A percentile compares a stretch with the other conserved stretches of the same genome.
These are phyloP conservation scores for Cassiopea xamachana DNA, from an alignment of 30 jellyfish, hydroid and myxozoan species.

Conservation along the genomic window DNA sequence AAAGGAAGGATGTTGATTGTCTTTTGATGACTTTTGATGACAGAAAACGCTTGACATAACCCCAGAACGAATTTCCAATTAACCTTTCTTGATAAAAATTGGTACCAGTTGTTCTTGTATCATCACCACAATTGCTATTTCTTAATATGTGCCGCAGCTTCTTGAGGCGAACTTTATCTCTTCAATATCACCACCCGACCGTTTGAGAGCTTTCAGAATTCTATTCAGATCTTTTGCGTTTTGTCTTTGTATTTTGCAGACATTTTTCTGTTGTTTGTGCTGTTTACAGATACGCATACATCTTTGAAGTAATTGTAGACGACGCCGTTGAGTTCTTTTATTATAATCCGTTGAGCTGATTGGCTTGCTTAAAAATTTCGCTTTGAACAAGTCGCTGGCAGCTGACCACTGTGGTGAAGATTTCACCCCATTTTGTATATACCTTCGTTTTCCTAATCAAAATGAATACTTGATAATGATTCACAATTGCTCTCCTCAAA, in stretches of 20 bases:
- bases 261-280: background rate
- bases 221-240: too few relatives aligned
- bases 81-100: too few relatives aligned
- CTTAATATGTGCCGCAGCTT: too few relatives aligned
- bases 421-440: background rate
- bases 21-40: too few relatives aligned
- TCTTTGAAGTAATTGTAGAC: background rate
- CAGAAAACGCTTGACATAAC: too few relatives aligned
- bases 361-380: background rate
- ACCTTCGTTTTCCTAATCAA: background rate
- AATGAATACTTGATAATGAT: background rate
- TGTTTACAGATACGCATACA: background rate
- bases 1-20: too few relatives aligned
- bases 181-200: too few relatives aligned
- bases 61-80: too few relatives aligned
- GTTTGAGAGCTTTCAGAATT: too few relatives aligned
- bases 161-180: too few relatives aligned
- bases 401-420: background rate
- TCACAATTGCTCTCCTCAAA: background rate
- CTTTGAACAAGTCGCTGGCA: constrained; percentile 1
- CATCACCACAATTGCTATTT: too few relatives aligned
- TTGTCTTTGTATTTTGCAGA: background rate
- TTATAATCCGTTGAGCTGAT: background rate
- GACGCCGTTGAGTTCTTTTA: background rate
- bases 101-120: too few relatives aligned